phyloP scores from a whole-genome alignment of 1,140 invertebrate species.

The Theocolax elegans region DNA sequence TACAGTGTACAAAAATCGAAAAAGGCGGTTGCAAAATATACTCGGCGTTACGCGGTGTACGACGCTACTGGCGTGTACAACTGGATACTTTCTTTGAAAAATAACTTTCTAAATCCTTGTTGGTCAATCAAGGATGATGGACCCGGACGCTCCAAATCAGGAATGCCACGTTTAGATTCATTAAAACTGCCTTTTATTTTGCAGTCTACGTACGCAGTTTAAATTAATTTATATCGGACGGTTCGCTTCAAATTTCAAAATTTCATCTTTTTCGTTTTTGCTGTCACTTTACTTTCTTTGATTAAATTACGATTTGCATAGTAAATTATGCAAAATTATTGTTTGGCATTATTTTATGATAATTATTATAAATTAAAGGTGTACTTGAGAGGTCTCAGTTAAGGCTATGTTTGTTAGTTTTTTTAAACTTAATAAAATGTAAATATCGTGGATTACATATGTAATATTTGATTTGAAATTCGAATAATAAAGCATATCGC shows the following conservation, averaged over 20 bases:
- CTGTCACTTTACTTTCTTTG: too few relatives aligned
- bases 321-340: too few relatives aligned
- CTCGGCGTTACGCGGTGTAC: conserved; percentile 19
- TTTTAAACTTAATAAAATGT: too few relatives aligned
- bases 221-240: conserved; percentile 15
- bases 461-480: too few relatives aligned
- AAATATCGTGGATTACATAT: too few relatives aligned
- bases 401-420: too few relatives aligned
- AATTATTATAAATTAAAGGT: too few relatives aligned
- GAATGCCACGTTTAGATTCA: conserved; percentile 29
- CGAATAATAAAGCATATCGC: too few relatives aligned
- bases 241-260: conserved; percentile 28
- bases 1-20: conserved; percentile 34
- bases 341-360: too few relatives aligned
- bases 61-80: conserved; percentile 28
- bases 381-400: too few relatives aligned
- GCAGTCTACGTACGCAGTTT: not conserved
- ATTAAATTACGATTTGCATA: too few relatives aligned
- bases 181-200: not conserved
- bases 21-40: conserved; percentile 40
- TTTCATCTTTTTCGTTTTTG: too few relatives aligned
- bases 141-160: conserved; percentile 35
- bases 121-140: conserved; percentile 1
- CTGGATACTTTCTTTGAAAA: conserved; percentile 30
- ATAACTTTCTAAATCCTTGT: conserved; percentile 32